These are phyloP conservation scores for Lamellibrachia satsuma DNA, from an alignment of 2,888 invertebrate species.

Conservation along the genomic window DNA sequence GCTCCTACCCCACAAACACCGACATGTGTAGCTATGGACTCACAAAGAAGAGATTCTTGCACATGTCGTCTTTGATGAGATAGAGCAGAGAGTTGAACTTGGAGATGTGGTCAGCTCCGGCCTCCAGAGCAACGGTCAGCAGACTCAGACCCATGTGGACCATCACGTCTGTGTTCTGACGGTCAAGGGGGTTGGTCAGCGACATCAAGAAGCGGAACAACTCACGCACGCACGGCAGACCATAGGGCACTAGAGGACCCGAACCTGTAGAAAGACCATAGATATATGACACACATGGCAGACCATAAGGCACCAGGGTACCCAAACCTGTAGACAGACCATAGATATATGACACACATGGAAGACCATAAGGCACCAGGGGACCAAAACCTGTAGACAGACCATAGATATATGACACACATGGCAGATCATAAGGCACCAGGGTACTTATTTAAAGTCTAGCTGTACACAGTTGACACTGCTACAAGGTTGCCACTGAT, in stretches of 20 bases:
- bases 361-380: slow-evolving; percentile 34
- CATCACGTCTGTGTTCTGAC: slow-evolving; percentile 78
- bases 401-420: too few relatives aligned
- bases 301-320: slow-evolving; percentile 85
- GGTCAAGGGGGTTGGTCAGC: slow-evolving; percentile 89
- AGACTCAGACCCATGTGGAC: slow-evolving; percentile 91
- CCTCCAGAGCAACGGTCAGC: slow-evolving; percentile 92
- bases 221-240: slow-evolving; percentile 93
- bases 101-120: slow-evolving; percentile 88
- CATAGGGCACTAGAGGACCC: slow-evolving; percentile 81
- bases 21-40: slow-evolving; percentile 38
- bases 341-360: not conserved
- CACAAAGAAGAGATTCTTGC: slow-evolving; percentile 81
- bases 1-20: too few relatives aligned
- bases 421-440: not conserved
- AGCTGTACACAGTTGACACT: too few relatives aligned
- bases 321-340: slow-evolving; percentile 52
- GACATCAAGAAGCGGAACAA: slow-evolving; percentile 92
- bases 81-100: slow-evolving; percentile 77
- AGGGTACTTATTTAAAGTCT: too few relatives aligned
- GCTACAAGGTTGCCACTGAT: too few relatives aligned
- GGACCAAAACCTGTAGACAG: too few relatives aligned
- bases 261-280: slow-evolving; percentile 37
- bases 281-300: slow-evolving; percentile 80
- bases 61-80: slow-evolving; percentile 89